Evolutionary conservation across 2,888 invertebrate genomes (phyloP).

Genomic region (Dermolepida albohirtum): DNA sequence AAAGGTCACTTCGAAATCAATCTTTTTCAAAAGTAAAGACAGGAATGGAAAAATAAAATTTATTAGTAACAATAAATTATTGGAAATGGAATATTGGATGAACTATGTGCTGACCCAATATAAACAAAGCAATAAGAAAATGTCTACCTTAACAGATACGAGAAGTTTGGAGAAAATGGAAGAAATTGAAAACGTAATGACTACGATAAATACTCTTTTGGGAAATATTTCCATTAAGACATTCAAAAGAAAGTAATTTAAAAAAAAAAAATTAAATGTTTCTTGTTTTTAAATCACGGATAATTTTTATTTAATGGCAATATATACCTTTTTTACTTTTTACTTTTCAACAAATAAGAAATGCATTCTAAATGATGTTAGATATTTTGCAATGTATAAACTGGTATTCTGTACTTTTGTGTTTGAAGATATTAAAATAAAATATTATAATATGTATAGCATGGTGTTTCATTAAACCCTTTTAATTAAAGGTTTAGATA

Average conservation of each 20-base stretch:
- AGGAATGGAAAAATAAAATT: conserved; percentile 3
- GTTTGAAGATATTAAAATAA: no score
- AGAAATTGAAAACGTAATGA: background rate
- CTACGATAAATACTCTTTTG: background rate
- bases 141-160: conserved; percentile 6
- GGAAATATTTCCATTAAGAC: conserved; percentile 25
- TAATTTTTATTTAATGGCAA: no score
- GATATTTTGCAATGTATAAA: no score
- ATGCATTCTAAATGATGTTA: no score
- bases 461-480: no score
- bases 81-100: conserved; percentile 32
- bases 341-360: no score
- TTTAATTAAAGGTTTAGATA: no score
- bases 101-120: background rate
- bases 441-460: no score
- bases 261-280: no score
- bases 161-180: conserved; percentile 5
- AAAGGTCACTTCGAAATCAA: background rate
- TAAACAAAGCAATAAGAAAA: background rate
- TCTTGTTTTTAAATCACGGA: no score
- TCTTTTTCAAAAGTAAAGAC: conserved; percentile 7
- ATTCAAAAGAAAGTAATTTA: background rate
- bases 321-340: no score
- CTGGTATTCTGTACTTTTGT: no score
- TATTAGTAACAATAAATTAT: conserved; percentile 20